Base-by-base conservation (phyloP, 2,113 vertebrate genomes). In the Elgaria multicarinata region DNA sequence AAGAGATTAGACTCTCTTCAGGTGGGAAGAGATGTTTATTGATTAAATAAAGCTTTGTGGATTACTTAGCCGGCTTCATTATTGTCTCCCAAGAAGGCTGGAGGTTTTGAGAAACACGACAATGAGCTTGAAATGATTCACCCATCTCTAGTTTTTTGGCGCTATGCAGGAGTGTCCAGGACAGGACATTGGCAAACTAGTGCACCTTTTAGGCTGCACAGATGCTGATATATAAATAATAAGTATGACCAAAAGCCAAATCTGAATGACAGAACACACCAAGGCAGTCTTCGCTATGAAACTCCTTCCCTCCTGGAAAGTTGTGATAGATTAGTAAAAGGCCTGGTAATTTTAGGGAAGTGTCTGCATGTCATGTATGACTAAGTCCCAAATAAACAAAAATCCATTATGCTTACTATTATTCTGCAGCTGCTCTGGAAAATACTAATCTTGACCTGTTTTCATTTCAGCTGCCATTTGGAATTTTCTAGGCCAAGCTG, bases 401-500 rank as follows among this genome's bases (percentile, higher is more conserved):
- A 53, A 36, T 46, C 9, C 44, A 74, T 55, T 85, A 69, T 46
- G 28, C 4, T 13, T 22, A 66, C 28, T n/a, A 16, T n/a, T 64
- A 26, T n/a, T 66, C 72, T 64, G 55, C 26, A 64, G 76, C 66
- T 31, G 12, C 39, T 77, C 39, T 77, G 28, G 39, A 78, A 36
- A 87, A 50, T 53, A 39, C 5, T 26, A 53, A 74, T 72, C 31
- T 39, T 85, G 76, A 53, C 24, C 62, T 28, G n/a, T 64, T 66
- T 69, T 80, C 2, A 1, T 80, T 69, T 80, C 46, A 79, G 42
- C 31, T 67, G 62, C 75, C 72, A 13, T 50, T 53, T 85, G 66
- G 83, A 71, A 53, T 71, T 91, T 6, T 50, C 7, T 81, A 33
- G 72, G 74, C 28, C 89, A 79, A 89, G 62, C 22, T 78, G 82